phyloP scores from a whole-genome alignment of 2,888 invertebrate species.

The Ochlodes sylvanus region DNA sequence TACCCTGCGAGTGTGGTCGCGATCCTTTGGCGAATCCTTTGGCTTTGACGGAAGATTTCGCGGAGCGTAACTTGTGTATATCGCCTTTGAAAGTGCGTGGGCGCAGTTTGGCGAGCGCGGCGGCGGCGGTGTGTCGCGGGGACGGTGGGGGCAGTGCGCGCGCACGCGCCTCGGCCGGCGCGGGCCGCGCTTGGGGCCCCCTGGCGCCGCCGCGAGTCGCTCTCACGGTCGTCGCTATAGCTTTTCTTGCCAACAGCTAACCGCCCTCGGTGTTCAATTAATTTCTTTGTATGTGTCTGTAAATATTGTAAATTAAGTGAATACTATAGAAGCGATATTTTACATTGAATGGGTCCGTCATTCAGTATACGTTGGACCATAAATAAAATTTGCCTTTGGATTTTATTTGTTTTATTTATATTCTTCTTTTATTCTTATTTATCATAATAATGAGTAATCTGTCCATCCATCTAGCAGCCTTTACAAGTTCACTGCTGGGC shows the following conservation, averaged over 20 bases:
- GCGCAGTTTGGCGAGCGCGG: slow-evolving; percentile 87
- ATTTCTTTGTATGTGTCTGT: slow-evolving; percentile 68
- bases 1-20: slow-evolving; percentile 95
- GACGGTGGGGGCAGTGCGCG: slow-evolving; percentile 71
- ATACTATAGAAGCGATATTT: slow-evolving; percentile 77
- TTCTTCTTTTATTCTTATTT: neutral
- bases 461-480: too few relatives aligned
- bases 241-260: slow-evolving; percentile 72
- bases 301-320: slow-evolving; percentile 82
- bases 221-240: slow-evolving; percentile 61
- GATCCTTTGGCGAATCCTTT: slow-evolving; percentile 91
- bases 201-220: slow-evolving; percentile 51
- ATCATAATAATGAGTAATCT: neutral
- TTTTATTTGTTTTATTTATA: slow-evolving; percentile 48
- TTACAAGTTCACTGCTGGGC: too few relatives aligned
- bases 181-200: slow-evolving; percentile 49
- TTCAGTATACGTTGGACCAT: slow-evolving; percentile 84
- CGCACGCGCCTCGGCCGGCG: slow-evolving; percentile 63
- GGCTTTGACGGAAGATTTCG: slow-evolving; percentile 87
- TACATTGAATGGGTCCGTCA: slow-evolving; percentile 83
- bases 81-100: slow-evolving; percentile 94
- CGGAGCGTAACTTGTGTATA: slow-evolving; percentile 92
- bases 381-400: slow-evolving; percentile 82
- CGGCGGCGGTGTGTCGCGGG: slow-evolving; percentile 70
- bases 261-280: slow-evolving; percentile 75